Evolutionary conservation across 1,140 invertebrate genomes (phyloP), one percentile per base, ranked within the genome.

Genomic region (Leguminivora glycinivorella): DNA sequence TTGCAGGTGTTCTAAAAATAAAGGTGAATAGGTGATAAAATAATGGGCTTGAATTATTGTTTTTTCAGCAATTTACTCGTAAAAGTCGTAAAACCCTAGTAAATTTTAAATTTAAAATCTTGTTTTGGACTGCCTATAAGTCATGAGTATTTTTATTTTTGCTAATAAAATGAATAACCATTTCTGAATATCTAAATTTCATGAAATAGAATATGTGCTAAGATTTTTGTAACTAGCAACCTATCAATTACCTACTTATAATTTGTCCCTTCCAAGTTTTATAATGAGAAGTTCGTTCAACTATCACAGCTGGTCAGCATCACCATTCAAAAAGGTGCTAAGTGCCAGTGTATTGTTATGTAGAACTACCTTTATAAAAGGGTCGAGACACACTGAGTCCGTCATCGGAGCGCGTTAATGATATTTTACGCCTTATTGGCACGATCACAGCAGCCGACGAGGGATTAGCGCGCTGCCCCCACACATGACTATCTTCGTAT

Each of bases 341-440:
- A 22, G 47, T 22, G 6, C 4, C 19, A 0, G 7, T 10, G 47
- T 17, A 19, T 52, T n/a, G 17, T 52, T 9, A 19, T 1, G 17
- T 5, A 9, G 3, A 9, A 52, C 19, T n/a, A 52, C 19, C 19
- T 52, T 52, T 52, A 2, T 22, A 6, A 52, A 17, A 52, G 7
- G 19, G 17, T 10, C 43, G 43, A 19, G 31, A 34, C 31, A 52
- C 58, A 19, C 58, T 5, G 12, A 17, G 58, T 63, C 58, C 58
- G 29, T 29, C 58, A 63, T 14, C 29, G 26, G 58, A 63, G 25
- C 58, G 58, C 58, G 58, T 7, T 63, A 63, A 63, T 29, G 58
- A 63, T 63, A 63, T 63, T 63, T 29, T 29, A 17, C 58, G 58
- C 58, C 58, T 63, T 63, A 63, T 63, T 63, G 58, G 26, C 58